Base-by-base conservation (phyloP, 2,113 vertebrate species). In the Turdus rufiventris region DNA sequence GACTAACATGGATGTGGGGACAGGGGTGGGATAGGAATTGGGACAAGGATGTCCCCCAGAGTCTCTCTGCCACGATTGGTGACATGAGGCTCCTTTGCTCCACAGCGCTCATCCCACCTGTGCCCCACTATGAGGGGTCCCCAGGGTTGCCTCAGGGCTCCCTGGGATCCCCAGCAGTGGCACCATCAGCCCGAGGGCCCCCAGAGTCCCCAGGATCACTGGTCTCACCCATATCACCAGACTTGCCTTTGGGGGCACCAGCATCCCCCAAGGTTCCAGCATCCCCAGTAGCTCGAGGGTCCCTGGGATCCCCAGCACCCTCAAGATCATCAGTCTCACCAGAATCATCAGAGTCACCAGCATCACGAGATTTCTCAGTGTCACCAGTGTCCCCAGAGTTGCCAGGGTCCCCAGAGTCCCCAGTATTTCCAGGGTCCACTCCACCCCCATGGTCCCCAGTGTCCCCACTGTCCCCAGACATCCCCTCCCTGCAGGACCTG, bases 401-500 rank as follows among this genome's bases (percentile, higher is more conserved):
- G 2, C 63, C 72, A 36, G 8, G 1, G 8, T 50, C 14, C 25
- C 53, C 65, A 50, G 54, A 16, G 25, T 36, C 36, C 21, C 72
- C 84, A 25, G 29, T 9, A 13, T 65, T 26, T 4, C 75, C 84
- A n/a, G 40, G 10, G 24, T n/a, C 70, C 40, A 5, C 73, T 15
- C 40, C 17, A 29, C 26, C 80, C 20, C 33, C 21, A 0, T 54
- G 57, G 54, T 18, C 54, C 15, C 74, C 65, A 9, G 31, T 5
- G 18, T 75, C 63, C 18, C 86, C 92, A 20, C 29, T 63, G 72
- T 38, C 77, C 90, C 92, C 24, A 0, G 78, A 29, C 29, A 65
- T 33, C 61, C 95, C 91, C 8, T 92, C 96, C n/a, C 82, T 94
- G 21, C 93, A 94, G 18, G 96, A 96, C 25, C 75, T 96, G 24